Evolutionary conservation across 1,140 invertebrate genomes (phyloP).

Genomic region (Drosophila albomicans): DNA sequence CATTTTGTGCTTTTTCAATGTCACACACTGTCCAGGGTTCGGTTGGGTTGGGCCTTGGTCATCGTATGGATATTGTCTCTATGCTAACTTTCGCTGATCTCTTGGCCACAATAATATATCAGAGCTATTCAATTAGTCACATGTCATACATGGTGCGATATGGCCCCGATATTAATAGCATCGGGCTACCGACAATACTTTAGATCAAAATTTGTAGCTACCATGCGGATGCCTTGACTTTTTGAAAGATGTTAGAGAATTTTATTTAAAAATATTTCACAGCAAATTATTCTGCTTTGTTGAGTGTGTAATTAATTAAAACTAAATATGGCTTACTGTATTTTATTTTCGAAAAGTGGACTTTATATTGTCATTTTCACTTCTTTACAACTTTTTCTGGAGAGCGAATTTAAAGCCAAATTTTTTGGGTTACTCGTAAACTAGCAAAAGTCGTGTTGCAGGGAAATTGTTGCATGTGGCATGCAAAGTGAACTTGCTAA

Average conservation of each 20-base stretch:
- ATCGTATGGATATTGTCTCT: neutral
- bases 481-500: constrained; percentile 68
- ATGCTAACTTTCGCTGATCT: constrained; percentile 73
- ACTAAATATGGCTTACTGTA: too few relatives aligned
- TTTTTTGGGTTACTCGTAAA: neutral
- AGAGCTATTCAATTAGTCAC: constrained; percentile 81
- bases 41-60: constrained; percentile 1
- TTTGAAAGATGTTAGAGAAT: neutral
- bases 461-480: constrained; percentile 65
- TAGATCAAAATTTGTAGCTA: constrained; percentile 22
- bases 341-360: too few relatives aligned
- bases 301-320: too few relatives aligned
- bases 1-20: constrained; percentile 59
- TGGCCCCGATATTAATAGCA: constrained; percentile 71
- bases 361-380: too few relatives aligned
- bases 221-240: constrained; percentile 8
- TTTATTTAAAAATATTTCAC: neutral
- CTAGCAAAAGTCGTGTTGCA: constrained; percentile 7
- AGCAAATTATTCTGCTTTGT: too few relatives aligned
- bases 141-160: constrained; percentile 74
- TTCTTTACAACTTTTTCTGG: neutral
- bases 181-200: constrained; percentile 35
- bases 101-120: constrained; percentile 62
- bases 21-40: constrained; percentile 22
- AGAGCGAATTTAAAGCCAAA: neutral